Evolutionary conservation across 1,140 invertebrate genomes (phyloP), one percentile per base, ranked within the genome.

Genomic region (Oryctes rhinoceros): DNA sequence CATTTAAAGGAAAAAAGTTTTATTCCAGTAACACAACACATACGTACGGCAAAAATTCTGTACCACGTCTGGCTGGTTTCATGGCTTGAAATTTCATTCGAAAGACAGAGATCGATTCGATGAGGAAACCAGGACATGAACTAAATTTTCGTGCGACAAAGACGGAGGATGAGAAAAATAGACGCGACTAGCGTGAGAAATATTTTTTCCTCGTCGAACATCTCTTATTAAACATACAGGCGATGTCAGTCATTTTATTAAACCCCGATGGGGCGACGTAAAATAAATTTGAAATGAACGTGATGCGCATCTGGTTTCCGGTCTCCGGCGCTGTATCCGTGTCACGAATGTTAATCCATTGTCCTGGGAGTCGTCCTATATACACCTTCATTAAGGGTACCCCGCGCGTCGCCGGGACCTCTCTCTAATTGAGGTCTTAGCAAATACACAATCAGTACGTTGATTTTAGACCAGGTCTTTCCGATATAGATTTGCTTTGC

Each of bases 391-490:
- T 79, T 79, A 81, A 79, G 78, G 81, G 76, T 59, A 67, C 65
- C 65, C 30, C 18, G 4, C 47, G 78, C 79, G 62, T 78, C 81
- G 74, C 81, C 65, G 79, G 79, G 81, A 79, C 80, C 78, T 81
- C 74, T 35, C 65, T 80, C 81, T 81, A 81, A 81, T 81, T 81
- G 78, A 81, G 81, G 78, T 77, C 81, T 79, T 81, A 65, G 81
- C 81, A 81, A 81, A 81, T 81, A 81, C 81, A 75, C 79, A 81
- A 78, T 79, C 78, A 81, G 78, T 78, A 71, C 81, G 78, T 74
- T 78, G 81, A 79, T 81, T 79, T 79, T 79, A 24, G n/a, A 67
- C 48, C 77, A 37, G 48, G 67, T 76, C 39, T 47, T 47, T 49
- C 75, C 48, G 75, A 47, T 44, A 47, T 67, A 67, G 65, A 67